Evolutionary conservation across 2,113 vertebrate species (phyloP), one percentile per base, ranked within the genome.

Genomic region (Brachionichthys hirsutus): DNA sequence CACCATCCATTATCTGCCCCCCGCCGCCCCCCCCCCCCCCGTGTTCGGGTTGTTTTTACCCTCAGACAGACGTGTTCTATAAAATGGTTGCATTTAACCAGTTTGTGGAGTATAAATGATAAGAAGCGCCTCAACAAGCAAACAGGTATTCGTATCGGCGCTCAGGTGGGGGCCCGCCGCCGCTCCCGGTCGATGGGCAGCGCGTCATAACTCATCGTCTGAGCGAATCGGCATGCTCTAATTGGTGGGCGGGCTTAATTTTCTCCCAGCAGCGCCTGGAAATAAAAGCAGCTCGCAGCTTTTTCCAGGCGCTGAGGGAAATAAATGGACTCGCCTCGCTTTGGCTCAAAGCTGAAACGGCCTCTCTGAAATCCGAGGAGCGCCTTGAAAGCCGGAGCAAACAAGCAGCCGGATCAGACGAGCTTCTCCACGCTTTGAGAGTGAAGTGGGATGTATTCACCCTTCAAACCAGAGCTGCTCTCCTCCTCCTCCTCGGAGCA

Each of bases 121-220:
- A 48, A 38, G 15, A 65, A 34, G 42, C 6, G 11, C 9, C 14
- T 22, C n/a, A n/a, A 54, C 71, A 46, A 15, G 1, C 17, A 50
- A 34, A 46, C 3, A 19, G 41, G 51, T 51, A 68, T 74, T 64
- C 50, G 67, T 30, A 30, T 30, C 24, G 24, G 24, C 8, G 24
- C 24, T 30, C 24, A 53, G 48, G 69, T 67, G 75, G 44, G 62
- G 56, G 67, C 58, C 70, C 44, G 22, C 78, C 78, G 58, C 71
- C 22, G 61, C 75, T 82, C 67, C 55, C 11, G 50, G 72, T 85
- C 67, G 70, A 86, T 85, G 69, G 68, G 74, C 54, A 36, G 48
- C 43, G 40, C 78, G 89, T 87, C 88, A 90, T 90, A 89, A 90
- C 88, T 90, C 77, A 90, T 87, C 61, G 52, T 45, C 75, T 71